These are phyloP conservation scores for Whitmania pigra DNA, from an alignment of 1,140 invertebrate species.

Conservation along the genomic window DNA sequence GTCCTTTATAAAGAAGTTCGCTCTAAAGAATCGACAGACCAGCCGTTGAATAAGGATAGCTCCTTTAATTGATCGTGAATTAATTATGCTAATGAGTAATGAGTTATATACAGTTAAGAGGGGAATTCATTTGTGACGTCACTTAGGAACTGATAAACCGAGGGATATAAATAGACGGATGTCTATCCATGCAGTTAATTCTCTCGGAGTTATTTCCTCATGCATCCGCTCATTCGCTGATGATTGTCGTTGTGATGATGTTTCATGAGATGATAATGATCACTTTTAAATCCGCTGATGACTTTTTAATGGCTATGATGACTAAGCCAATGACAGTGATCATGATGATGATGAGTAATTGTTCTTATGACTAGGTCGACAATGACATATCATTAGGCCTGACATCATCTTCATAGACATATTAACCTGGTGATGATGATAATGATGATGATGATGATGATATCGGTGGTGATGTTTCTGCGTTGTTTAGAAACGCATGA, in stretches of 20 bases:
- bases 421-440: conserved; percentile 3
- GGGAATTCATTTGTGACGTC: no score
- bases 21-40: no score
- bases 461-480: neutral
- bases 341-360: conserved; percentile 2
- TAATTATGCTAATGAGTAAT: no score
- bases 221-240: neutral
- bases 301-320: neutral
- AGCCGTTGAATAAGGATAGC: no score
- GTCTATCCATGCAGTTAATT: no score
- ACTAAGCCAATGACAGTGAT: neutral
- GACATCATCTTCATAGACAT: neutral
- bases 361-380: neutral
- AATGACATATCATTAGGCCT: neutral
- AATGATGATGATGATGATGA: conserved; percentile 6
- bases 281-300: neutral
- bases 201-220: no score
- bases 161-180: no score
- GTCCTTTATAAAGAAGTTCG: no score
- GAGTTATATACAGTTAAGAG: no score
- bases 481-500: no score
- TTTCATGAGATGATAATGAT: neutral
- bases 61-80: no score
- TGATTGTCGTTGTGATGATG: neutral
- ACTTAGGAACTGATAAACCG: no score